Conservation (phyloP, 2,888 invertebrate genomes). For the Mimachlamys varia region DNA sequence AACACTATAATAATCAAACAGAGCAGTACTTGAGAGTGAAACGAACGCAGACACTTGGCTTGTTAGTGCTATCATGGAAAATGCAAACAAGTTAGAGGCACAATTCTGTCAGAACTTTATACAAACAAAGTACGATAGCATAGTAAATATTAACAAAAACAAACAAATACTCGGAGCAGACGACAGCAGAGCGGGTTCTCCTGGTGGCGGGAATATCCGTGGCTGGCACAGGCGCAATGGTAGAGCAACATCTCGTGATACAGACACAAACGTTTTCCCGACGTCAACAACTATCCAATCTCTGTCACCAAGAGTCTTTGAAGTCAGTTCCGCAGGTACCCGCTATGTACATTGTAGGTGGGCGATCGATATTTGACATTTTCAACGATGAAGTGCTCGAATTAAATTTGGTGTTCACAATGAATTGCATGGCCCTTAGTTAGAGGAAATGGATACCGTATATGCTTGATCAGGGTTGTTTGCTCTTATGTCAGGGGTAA, state of each 20-base stretch:
- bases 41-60: slow-evolving; percentile 1
- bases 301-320: slow-evolving; percentile 16
- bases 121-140: slow-evolving; percentile 50
- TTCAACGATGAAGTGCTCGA: slow-evolving; percentile 10
- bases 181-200: not conserved
- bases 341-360: slow-evolving; percentile 4
- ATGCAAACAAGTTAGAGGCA: slow-evolving; percentile 29
- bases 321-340: slow-evolving; percentile 6
- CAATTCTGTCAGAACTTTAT: slow-evolving; percentile 7
- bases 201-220: not conserved
- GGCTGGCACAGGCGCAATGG: not conserved
- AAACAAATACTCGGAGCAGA: slow-evolving; percentile 38
- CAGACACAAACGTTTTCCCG: slow-evolving; percentile 29
- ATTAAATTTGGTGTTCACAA: not conserved
- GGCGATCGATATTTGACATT: not conserved
- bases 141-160: slow-evolving; percentile 58
- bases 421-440: not conserved
- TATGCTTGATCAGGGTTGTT: not conserved
- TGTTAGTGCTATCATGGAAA: slow-evolving; percentile 23
- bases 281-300: slow-evolving; percentile 15
- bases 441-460: slow-evolving; percentile 25
- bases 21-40: not conserved
- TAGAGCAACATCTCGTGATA: not conserved
- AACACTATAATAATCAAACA: slow-evolving; percentile 2
- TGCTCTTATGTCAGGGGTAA: slow-evolving; percentile 1